A percentile compares a stretch with the other conserved stretches of the same genome.
These are phyloP conservation scores for Riparia riparia DNA, from an alignment of 2,113 vertebrate genomes.

Conservation along the genomic window DNA sequence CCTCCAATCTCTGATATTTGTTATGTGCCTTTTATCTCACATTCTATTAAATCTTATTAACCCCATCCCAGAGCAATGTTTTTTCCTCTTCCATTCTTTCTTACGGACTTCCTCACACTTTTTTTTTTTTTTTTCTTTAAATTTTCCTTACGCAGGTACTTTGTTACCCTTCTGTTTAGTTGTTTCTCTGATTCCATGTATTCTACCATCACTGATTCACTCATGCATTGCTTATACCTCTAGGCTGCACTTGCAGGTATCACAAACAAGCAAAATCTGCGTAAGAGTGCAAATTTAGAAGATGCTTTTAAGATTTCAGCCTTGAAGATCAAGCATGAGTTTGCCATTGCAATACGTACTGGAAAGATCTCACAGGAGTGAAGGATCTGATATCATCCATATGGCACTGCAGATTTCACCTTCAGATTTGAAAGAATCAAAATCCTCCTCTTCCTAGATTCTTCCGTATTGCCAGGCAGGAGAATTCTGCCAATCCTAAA, in stretches of 20 bases:
- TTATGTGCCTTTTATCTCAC: background rate
- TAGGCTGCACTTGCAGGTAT: background rate
- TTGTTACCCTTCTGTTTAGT: background rate
- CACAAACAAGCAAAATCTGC: background rate
- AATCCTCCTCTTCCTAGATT: conserved; percentile 10
- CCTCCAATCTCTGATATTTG: background rate
- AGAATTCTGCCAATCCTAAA: conserved; percentile 30
- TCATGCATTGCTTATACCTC: background rate
- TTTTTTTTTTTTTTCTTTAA: background rate
- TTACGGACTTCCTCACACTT: background rate
- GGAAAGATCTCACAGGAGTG: conserved; percentile 14
- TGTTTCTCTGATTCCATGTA: background rate
- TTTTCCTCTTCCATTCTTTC: background rate
- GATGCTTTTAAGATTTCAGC: background rate
- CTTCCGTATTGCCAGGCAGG: background rate
- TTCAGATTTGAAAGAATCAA: conserved; percentile 41
- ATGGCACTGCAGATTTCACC: conserved; percentile 55
- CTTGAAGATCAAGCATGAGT: background rate
- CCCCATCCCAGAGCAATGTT: background rate
- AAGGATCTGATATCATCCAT: conserved; percentile 52
- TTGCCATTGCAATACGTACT: background rate
- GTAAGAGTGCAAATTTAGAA: conserved; percentile 3
- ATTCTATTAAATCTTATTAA: background rate
- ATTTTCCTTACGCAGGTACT: background rate
- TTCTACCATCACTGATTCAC: background rate